Percentiles rank a stretch among this genome's conserved stretches.
Conservation (phyloP, 2,113 vertebrate species). For the Phodopus roborovskii region DNA sequence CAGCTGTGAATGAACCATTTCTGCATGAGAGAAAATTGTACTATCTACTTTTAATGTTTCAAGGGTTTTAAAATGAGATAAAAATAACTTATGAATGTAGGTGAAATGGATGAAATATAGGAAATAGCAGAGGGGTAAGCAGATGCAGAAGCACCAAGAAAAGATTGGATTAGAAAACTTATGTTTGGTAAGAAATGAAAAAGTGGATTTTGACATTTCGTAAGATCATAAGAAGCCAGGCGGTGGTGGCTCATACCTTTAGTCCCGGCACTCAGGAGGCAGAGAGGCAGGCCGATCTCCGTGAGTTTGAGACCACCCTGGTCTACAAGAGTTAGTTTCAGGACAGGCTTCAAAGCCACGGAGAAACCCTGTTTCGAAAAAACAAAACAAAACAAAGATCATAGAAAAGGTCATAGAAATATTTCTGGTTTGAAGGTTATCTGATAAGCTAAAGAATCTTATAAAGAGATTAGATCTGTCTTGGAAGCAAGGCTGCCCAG, state of each 20-base stretch:
- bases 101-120: slow-evolving; percentile 25
- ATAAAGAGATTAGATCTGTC: background rate
- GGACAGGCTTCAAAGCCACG: no score
- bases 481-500: background rate
- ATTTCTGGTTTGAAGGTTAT: background rate
- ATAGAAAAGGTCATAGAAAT: background rate
- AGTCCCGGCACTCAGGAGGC: no score
- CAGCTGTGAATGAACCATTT: slow-evolving; percentile 39
- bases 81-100: slow-evolving; percentile 17
- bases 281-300: no score
- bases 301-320: no score
- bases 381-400: background rate
- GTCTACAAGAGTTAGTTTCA: no score
- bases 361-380: no score
- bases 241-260: no score
- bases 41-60: background rate
- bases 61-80: slow-evolving; percentile 42
- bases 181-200: background rate
- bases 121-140: slow-evolving; percentile 31
- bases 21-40: background rate
- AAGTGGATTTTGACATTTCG: slow-evolving; percentile 19
- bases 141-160: background rate
- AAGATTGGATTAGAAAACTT: slow-evolving; percentile 19
- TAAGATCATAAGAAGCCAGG: background rate
- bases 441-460: background rate